Evolutionary conservation across 2,888 invertebrate genomes (phyloP).

Genomic region (Escarpia spicata): DNA sequence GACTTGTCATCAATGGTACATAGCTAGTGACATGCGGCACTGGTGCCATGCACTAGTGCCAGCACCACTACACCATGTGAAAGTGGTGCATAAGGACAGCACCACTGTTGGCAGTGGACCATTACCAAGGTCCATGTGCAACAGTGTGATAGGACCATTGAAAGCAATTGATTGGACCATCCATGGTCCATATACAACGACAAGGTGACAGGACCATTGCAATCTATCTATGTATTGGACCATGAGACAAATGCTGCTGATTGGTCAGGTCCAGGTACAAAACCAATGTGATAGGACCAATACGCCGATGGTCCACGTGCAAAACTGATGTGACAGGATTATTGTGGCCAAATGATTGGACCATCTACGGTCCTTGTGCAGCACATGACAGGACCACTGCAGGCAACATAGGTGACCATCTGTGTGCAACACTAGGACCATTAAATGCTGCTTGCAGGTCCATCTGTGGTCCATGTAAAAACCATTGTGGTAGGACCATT

Average conservation of each 20-base stretch:
- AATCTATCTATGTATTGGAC: no score
- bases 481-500: background rate
- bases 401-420: background rate
- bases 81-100: no score
- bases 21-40: background rate
- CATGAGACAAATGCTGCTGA: no score
- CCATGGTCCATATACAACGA: background rate
- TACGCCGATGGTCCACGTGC: background rate
- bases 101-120: background rate
- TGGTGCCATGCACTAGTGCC: no score
- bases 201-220: no score
- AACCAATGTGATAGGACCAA: background rate
- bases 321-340: background rate
- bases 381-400: background rate
- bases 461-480: background rate
- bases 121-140: background rate
- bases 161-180: background rate
- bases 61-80: no score
- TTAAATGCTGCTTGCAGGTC: background rate
- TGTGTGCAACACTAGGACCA: background rate
- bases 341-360: background rate
- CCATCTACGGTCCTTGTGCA: background rate
- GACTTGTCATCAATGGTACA: background rate
- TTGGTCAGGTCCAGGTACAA: background rate
- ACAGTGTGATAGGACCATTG: background rate